Percentiles rank a stretch among this genome's conserved stretches.
Evolutionary conservation across 2,113 vertebrate genomes (phyloP).

Genomic region (Clarias batrachus): DNA sequence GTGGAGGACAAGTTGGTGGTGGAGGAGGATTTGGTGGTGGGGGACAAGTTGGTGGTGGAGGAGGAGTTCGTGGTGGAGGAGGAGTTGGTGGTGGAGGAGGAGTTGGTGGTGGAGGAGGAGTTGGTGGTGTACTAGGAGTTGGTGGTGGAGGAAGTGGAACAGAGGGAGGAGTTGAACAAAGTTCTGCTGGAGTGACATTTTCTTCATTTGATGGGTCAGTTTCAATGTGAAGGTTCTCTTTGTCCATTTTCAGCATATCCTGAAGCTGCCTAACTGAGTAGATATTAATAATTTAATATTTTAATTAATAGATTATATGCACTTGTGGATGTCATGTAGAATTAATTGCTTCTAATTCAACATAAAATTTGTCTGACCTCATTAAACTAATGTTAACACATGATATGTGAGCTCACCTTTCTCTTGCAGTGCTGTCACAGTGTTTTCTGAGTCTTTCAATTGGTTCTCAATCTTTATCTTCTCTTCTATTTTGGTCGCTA

Average conservation of each 20-base stretch:
- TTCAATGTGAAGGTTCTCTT: background rate
- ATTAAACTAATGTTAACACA: background rate
- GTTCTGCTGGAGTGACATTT: conserved; percentile 31
- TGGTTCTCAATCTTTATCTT: conserved; percentile 49
- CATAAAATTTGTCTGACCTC: background rate
- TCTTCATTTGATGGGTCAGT: conserved; percentile 3
- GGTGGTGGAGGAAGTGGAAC: conserved; percentile 48
- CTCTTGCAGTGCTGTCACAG: conserved; percentile 55
- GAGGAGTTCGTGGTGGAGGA: conserved; percentile 32
- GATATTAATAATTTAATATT: too few species aligned
- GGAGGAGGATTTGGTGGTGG: too few species aligned
- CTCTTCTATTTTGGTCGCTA: conserved; percentile 60
- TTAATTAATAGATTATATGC: too few species aligned
- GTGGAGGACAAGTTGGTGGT: too few species aligned
- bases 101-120: too few species aligned
- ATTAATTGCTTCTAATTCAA: background rate
- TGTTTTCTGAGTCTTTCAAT: conserved; percentile 57
- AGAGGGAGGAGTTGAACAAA: background rate
- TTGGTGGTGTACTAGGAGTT: too few species aligned
- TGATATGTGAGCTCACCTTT: conserved; percentile 63
- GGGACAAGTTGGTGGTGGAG: background rate
- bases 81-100: background rate
- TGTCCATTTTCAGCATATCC: conserved; percentile 28
- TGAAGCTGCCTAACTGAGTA: conserved; percentile 59
- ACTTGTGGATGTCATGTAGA: background rate